phyloP scores from a whole-genome alignment of 2,797 vertebrate species.

The Hemitrygon akajei region DNA sequence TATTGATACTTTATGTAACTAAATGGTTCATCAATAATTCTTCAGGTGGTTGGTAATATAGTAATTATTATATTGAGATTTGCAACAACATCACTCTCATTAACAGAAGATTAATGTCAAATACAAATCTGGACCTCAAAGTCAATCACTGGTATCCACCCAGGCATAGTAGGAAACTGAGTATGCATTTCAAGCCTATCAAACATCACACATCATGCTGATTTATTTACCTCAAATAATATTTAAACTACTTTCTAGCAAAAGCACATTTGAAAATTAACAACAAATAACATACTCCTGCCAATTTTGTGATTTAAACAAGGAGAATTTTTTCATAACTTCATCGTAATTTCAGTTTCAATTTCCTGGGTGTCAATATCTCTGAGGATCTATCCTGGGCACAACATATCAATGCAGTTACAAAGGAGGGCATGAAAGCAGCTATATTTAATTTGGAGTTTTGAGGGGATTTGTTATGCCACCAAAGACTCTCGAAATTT shows the following conservation, averaged over 20 bases:
- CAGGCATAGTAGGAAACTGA: background rate
- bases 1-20: background rate
- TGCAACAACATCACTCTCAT: background rate
- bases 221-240: background rate
- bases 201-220: background rate
- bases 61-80: background rate
- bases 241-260: background rate
- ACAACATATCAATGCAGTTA: no score
- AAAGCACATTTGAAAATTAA: background rate
- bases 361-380: no score
- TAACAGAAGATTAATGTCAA: background rate
- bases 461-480: no score
- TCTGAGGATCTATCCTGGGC: no score
- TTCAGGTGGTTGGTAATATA: background rate
- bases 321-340: background rate
- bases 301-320: background rate
- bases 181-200: background rate
- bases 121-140: background rate
- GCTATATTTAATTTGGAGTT: no score
- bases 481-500: no score
- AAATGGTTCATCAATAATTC: background rate
- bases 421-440: no score
- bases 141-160: background rate
- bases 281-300: background rate
- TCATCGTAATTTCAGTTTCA: background rate